Conservation (phyloP, 2,888 invertebrate species). For the Brachyptera putata region DNA sequence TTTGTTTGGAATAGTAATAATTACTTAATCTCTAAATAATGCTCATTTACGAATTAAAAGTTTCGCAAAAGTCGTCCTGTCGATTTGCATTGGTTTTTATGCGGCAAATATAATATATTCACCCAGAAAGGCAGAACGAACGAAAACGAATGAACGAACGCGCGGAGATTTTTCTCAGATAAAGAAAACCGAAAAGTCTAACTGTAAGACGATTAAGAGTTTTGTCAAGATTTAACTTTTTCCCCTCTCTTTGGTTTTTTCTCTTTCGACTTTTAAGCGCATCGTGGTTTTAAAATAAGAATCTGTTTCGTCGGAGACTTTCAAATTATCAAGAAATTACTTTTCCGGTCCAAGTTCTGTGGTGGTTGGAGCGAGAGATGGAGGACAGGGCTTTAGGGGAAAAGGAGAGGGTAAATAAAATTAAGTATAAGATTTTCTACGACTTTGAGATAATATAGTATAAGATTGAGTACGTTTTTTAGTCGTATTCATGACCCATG, state of each 20-base stretch:
- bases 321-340: slow-evolving; percentile 52
- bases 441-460: too few relatives aligned
- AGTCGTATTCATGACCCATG: too few relatives aligned
- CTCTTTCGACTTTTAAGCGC: slow-evolving; percentile 9
- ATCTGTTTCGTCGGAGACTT: slow-evolving; percentile 35
- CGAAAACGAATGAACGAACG: too few relatives aligned
- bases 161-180: too few relatives aligned
- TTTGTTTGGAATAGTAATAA: too few relatives aligned
- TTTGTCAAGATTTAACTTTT: slow-evolving; percentile 19
- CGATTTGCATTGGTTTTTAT: too few relatives aligned
- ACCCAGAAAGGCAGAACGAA: too few relatives aligned
- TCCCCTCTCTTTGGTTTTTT: background rate
- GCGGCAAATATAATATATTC: too few relatives aligned
- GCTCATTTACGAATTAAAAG: too few relatives aligned
- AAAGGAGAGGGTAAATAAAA: slow-evolving; percentile 24
- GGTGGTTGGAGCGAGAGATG: slow-evolving; percentile 15
- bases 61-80: too few relatives aligned
- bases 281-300: slow-evolving; percentile 20
- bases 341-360: slow-evolving; percentile 43
- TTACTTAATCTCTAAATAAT: too few relatives aligned
- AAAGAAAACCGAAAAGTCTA: slow-evolving; percentile 16
- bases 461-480: too few relatives aligned
- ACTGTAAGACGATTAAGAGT: slow-evolving; percentile 20
- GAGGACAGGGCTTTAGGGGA: slow-evolving; percentile 26
- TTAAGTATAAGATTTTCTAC: background rate